Evolutionary conservation across 2,797 vertebrate genomes (phyloP).

Genomic region (Fundulus diaphanus): DNA sequence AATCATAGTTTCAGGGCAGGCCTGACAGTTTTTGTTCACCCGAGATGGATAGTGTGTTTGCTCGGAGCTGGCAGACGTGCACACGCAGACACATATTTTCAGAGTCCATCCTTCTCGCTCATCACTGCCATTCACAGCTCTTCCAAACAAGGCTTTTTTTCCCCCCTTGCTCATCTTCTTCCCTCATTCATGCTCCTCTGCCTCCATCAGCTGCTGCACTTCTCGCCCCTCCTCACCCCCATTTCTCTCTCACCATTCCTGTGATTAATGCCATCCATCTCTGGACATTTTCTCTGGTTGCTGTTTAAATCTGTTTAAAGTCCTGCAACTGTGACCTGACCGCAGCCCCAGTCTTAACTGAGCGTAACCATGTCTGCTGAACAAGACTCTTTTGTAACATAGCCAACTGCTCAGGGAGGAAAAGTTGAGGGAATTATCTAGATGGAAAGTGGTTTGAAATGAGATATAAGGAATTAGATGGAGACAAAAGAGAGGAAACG

Average conservation of each 20-base stretch:
- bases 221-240: not conserved
- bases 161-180: conserved; percentile 22
- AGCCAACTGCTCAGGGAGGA: conserved; percentile 24
- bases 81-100: conserved; percentile 58
- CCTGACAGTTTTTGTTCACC: conserved; percentile 42
- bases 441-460: conserved; percentile 41
- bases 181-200: conserved; percentile 24
- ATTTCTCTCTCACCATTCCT: conserved; percentile 25
- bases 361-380: conserved; percentile 57
- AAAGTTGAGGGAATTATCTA: conserved; percentile 22
- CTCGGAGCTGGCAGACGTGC: conserved; percentile 43
- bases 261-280: conserved; percentile 70
- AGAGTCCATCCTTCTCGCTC: conserved; percentile 47
- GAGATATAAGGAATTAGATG: conserved; percentile 33
- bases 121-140: conserved; percentile 40
- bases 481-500: conserved; percentile 13
- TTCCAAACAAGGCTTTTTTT: conserved; percentile 20
- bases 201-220: conserved; percentile 23
- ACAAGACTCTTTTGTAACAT: conserved; percentile 28
- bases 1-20: conserved; percentile 53
- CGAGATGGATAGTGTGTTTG: conserved; percentile 53
- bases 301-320: conserved; percentile 65
- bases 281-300: conserved; percentile 43
- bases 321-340: conserved; percentile 49
- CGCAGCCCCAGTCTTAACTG: conserved; percentile 62